Evolutionary conservation across 1,140 invertebrate species (phyloP).

Genomic region (Lithobius niger): DNA sequence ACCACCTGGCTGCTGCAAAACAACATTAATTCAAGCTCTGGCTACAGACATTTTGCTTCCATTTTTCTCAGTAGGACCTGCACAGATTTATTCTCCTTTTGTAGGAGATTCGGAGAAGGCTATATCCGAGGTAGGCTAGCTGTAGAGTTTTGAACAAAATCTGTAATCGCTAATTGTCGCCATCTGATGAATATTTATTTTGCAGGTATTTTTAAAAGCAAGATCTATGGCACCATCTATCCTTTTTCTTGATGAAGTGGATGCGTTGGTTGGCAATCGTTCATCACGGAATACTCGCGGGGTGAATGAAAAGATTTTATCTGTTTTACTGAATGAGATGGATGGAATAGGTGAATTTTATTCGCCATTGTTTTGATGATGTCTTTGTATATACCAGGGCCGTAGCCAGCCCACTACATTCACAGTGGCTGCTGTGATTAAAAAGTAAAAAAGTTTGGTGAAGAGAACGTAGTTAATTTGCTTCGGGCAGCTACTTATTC

Average conservation of each 20-base stretch:
- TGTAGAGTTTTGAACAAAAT: too few species aligned
- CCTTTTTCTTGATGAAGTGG: conserved; percentile 64
- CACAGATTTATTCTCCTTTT: conserved; percentile 50
- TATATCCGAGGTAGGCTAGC: conserved; percentile 35
- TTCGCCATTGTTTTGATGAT: too few species aligned
- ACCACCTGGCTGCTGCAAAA: conserved; percentile 62
- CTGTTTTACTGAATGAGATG: conserved; percentile 51
- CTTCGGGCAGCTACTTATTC: too few species aligned
- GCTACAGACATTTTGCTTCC: conserved; percentile 44
- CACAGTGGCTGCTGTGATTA: too few species aligned
- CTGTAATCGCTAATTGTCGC: too few species aligned
- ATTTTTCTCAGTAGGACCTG: conserved; percentile 47
- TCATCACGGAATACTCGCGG: conserved; percentile 31
- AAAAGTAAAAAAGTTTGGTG: too few species aligned
- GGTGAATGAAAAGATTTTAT: conserved; percentile 46
- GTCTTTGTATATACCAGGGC: too few species aligned
- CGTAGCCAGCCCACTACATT: too few species aligned
- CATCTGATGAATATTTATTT: background rate
- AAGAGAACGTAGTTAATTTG: too few species aligned
- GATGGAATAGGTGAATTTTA: conserved; percentile 42
- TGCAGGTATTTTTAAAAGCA: conserved; percentile 48
- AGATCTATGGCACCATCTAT: conserved; percentile 49
- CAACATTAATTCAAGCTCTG: conserved; percentile 49
- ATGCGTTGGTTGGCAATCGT: conserved; percentile 45
- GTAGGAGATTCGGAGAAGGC: conserved; percentile 50